Percentiles rank a stretch among this genome's conserved stretches.
These are phyloP conservation scores for Poicephalus gulielmi DNA, from an alignment of 2,113 vertebrate genomes.

Conservation along the genomic window DNA sequence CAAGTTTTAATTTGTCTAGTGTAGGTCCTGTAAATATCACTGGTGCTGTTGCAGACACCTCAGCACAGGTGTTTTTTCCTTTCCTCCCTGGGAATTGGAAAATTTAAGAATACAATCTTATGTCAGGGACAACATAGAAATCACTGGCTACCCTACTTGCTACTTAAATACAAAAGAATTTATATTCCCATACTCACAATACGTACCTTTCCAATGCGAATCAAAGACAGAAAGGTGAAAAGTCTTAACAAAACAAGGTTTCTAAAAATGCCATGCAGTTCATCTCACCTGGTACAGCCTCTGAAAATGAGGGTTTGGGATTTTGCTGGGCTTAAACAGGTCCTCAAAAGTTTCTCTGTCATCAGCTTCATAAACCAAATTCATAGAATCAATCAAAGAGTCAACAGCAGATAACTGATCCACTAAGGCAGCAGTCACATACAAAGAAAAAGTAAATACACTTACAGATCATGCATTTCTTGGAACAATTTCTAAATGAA, in stretches of 20 bases:
- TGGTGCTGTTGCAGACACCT: not conserved
- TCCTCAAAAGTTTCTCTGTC: constrained; percentile 80
- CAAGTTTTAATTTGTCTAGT: not conserved
- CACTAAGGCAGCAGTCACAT: constrained; percentile 66
- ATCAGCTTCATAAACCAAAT: constrained; percentile 81
- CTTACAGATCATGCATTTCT: not conserved
- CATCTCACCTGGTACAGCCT: constrained; percentile 91
- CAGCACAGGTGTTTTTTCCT: not conserved
- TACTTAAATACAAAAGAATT: not conserved
- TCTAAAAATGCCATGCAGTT: not conserved
- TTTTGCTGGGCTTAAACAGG: constrained; percentile 84
- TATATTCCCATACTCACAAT: not conserved
- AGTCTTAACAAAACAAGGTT: not conserved
- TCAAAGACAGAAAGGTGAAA: not conserved
- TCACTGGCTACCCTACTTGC: not conserved
- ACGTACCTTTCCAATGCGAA: not conserved
- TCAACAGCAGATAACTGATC: constrained; percentile 87
- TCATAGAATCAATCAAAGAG: constrained; percentile 92
- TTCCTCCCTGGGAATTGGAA: not conserved
- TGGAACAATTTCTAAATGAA: not conserved
- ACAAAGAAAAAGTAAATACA: constrained; percentile 17
- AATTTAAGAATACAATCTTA: not conserved
- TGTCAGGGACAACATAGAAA: not conserved
- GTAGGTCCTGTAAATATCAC: not conserved
- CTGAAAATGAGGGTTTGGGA: constrained; percentile 94